These are phyloP conservation scores for Chelmon rostratus DNA, from an alignment of 2,797 vertebrate species.

Conservation along the genomic window DNA sequence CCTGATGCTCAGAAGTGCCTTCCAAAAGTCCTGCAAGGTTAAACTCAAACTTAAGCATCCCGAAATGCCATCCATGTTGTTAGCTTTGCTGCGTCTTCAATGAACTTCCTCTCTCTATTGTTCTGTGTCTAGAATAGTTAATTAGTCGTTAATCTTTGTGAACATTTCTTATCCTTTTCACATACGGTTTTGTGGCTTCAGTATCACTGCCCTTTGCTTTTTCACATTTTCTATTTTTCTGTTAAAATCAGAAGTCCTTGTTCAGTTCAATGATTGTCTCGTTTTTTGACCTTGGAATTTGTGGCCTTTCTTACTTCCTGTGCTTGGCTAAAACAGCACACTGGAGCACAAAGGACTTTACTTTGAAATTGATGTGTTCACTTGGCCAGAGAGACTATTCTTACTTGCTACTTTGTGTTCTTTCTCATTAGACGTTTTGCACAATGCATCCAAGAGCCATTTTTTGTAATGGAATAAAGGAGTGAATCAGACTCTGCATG, in stretches of 20 bases:
- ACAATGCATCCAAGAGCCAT: constrained; percentile 77
- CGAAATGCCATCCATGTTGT: constrained; percentile 74
- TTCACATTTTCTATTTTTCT: not conserved
- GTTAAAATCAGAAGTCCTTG: constrained; percentile 15
- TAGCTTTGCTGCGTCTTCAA: constrained; percentile 49
- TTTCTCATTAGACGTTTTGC: constrained; percentile 75
- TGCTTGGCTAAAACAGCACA: constrained; percentile 73
- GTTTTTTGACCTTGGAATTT: constrained; percentile 21
- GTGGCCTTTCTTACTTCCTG: constrained; percentile 46
- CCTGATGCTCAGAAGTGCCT: constrained; percentile 87
- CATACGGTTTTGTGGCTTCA: constrained; percentile 6
- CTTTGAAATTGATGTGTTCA: constrained; percentile 67
- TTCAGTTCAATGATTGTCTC: not conserved
- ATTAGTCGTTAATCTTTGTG: constrained; percentile 12
- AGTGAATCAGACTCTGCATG: constrained; percentile 82
- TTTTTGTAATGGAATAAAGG: constrained; percentile 79
- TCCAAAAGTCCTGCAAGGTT: constrained; percentile 92
- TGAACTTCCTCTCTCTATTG: constrained; percentile 42
- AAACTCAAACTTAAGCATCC: constrained; percentile 89
- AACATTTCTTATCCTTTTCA: constrained; percentile 29
- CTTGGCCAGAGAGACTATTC: constrained; percentile 74
- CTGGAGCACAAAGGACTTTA: constrained; percentile 62
- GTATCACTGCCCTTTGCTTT: not conserved
- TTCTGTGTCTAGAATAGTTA: constrained; percentile 12
- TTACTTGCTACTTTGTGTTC: constrained; percentile 79